Percentiles rank a stretch among this genome's conserved stretches.
Conservation (phyloP, 2,113 vertebrate species). For the Meriones unguiculatus region DNA sequence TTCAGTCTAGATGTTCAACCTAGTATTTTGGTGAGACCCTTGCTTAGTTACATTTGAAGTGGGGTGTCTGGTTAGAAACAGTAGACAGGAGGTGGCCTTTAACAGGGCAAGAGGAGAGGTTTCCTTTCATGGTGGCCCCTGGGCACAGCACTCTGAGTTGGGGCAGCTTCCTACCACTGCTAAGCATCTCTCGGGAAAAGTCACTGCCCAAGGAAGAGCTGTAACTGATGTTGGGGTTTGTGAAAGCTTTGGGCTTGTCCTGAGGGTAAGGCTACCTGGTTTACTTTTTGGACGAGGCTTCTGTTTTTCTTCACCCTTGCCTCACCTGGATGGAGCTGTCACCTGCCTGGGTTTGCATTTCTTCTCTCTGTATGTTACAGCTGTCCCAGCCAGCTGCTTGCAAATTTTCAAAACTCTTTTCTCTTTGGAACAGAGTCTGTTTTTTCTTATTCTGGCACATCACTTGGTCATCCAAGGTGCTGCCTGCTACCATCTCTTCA, state of each 20-base stretch:
- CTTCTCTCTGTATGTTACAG: neutral
- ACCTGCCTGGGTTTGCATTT: neutral
- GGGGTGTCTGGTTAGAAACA: constrained; percentile 9
- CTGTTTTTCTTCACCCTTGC: neutral
- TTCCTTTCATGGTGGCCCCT: neutral
- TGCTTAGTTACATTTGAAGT: constrained; percentile 42
- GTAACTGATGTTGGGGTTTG: neutral
- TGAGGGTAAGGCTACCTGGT: neutral
- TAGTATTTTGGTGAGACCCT: neutral
- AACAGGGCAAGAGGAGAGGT: neutral
- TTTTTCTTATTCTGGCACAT: neutral
- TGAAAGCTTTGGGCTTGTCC: neutral
- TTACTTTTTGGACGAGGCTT: neutral
- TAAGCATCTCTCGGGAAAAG: neutral
- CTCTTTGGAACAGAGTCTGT: neutral
- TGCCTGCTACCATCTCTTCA: neutral
- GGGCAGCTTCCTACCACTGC: neutral
- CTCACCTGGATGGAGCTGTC: neutral
- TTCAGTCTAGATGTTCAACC: neutral
- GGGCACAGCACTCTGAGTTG: neutral
- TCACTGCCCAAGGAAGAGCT: neutral
- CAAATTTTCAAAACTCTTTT: neutral
- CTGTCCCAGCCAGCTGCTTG: neutral
- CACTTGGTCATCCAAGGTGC: neutral
- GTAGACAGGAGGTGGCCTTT: neutral